Percentiles rank a stretch among this genome's conserved stretches.
Conservation (phyloP, 2,797 vertebrate species). For the Pseudocheirus occidentalis region DNA sequence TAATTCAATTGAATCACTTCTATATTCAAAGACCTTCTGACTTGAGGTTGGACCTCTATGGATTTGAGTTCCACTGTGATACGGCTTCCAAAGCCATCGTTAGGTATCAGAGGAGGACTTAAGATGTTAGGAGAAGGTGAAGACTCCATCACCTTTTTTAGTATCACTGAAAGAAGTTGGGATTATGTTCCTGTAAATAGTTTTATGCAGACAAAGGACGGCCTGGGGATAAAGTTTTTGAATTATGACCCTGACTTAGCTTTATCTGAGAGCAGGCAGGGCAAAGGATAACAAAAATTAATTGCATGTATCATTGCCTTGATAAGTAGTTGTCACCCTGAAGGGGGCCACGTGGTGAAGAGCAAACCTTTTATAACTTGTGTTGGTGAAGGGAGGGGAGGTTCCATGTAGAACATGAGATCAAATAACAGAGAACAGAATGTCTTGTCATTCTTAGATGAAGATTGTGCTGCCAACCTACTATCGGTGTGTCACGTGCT, state of each 20-base stretch:
- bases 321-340: not conserved
- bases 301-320: not conserved
- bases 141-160: not conserved
- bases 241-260: not conserved
- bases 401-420: not conserved
- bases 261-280: not conserved
- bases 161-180: not conserved
- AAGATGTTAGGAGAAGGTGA: not conserved
- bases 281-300: not conserved
- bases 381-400: not conserved
- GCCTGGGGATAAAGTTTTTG: not conserved
- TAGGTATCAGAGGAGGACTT: not conserved
- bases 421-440: not conserved
- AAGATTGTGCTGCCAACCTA: not conserved
- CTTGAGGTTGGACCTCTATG: not conserved
- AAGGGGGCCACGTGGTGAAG: not conserved
- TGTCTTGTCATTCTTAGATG: not conserved
- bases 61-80: not conserved
- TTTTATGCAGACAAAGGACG: not conserved
- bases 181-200: not conserved
- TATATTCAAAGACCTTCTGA: not conserved
- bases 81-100: not conserved
- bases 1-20: not conserved
- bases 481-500: not conserved
- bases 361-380: not conserved